These are phyloP conservation scores for Troides aeacus DNA, from an alignment of 2,888 invertebrate genomes.

Conservation along the genomic window DNA sequence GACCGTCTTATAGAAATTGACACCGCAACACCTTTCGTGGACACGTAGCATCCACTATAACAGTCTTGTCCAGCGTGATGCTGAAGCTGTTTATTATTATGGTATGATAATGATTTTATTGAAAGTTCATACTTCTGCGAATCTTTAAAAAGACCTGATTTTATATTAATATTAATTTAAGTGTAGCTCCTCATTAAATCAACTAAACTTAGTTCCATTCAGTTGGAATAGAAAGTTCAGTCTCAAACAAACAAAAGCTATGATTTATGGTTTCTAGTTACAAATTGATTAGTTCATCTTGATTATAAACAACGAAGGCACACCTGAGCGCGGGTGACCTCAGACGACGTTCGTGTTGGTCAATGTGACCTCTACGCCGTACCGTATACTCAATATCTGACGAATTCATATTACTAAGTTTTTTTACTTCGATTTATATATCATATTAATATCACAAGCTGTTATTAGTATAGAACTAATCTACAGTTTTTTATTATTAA, in stretches of 20 bases:
- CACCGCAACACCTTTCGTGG: no score
- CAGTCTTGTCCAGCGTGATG: no score
- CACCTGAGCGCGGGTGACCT: slow-evolving; percentile 15
- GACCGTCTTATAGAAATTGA: no score
- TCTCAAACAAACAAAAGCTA: slow-evolving; percentile 11
- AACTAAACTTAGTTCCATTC: slow-evolving; percentile 8
- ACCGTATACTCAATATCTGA: slow-evolving; percentile 2
- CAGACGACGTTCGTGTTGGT: slow-evolving; percentile 10
- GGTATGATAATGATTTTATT: no score
- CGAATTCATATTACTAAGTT: not conserved
- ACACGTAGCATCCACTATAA: no score
- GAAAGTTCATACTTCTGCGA: no score
- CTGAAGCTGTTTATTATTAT: no score
- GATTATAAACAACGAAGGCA: slow-evolving; percentile 11
- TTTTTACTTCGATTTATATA: no score
- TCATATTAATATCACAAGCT: no score
- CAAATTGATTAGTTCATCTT: slow-evolving; percentile 21
- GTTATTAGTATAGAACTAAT: no score
- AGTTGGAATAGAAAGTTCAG: slow-evolving; percentile 7
- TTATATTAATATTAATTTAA: not conserved
- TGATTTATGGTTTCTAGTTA: slow-evolving; percentile 10
- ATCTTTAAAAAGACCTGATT: not conserved
- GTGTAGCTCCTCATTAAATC: not conserved
- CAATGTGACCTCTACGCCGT: slow-evolving; percentile 12
- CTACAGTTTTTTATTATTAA: no score